These are phyloP conservation scores for Dasypolia templi DNA, from an alignment of 2,888 invertebrate genomes.

Conservation along the genomic window DNA sequence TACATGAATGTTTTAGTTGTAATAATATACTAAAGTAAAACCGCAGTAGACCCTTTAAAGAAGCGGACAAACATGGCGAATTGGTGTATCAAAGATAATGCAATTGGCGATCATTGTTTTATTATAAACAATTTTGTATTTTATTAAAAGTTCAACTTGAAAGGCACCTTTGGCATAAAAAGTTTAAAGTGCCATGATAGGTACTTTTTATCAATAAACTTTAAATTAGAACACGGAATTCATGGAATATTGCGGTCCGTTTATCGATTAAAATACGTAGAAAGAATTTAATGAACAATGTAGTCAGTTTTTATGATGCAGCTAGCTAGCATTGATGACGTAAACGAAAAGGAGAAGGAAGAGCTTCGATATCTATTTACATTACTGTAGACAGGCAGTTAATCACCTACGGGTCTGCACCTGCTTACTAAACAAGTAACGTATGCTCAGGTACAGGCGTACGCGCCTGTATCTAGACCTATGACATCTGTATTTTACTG, in stretches of 20 bases:
- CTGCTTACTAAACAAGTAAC: constrained; percentile 25
- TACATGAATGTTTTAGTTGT: background rate
- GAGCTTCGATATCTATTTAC: constrained; percentile 47
- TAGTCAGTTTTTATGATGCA: constrained; percentile 15
- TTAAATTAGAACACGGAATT: constrained; percentile 49
- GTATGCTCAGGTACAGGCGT: constrained; percentile 6
- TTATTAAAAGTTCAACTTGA: constrained; percentile 5
- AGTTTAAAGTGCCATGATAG: constrained; percentile 1
- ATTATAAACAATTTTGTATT: background rate
- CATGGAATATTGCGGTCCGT: constrained; percentile 27
- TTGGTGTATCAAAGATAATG: constrained; percentile 3
- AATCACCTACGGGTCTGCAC: constrained; percentile 23
- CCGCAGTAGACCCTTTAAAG: background rate
- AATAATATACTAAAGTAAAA: background rate
- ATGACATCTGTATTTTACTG: background rate
- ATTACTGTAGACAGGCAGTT: constrained; percentile 35
- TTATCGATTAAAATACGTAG: constrained; percentile 54
- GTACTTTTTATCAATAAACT: constrained; percentile 35
- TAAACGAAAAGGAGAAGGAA: constrained; percentile 24
- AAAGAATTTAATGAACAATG: constrained; percentile 30
- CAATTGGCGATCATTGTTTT: background rate
- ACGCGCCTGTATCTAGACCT: constrained; percentile 9
- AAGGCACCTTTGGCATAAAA: constrained; percentile 11
- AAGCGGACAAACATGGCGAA: background rate
- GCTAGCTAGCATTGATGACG: constrained; percentile 36